Percentiles rank a stretch among this genome's conserved stretches.
Conservation (phyloP, 2,888 invertebrate genomes). For the Ditylenchus weischeri region DNA sequence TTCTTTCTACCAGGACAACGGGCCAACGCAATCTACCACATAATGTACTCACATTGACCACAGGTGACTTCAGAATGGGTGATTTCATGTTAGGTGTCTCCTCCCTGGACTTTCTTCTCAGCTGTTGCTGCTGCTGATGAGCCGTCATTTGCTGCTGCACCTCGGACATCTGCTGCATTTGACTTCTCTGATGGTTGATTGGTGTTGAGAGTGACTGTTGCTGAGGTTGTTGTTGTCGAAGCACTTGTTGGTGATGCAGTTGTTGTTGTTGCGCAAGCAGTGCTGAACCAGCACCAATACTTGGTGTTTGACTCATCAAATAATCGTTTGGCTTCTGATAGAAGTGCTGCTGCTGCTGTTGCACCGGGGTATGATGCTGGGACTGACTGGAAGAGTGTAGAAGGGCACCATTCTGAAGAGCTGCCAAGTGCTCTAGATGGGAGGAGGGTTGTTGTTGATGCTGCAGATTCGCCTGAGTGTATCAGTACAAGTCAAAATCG, state of each 20-base stretch:
- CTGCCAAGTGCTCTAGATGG: slow-evolving; percentile 7
- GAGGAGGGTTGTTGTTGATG: slow-evolving; percentile 7
- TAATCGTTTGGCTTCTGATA: slow-evolving; percentile 12
- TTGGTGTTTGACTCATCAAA: neutral
- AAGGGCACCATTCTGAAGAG: slow-evolving; percentile 8
- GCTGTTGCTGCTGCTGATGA: slow-evolving; percentile 22
- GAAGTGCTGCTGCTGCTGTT: slow-evolving; percentile 31
- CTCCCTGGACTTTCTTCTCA: neutral
- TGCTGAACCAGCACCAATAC: neutral
- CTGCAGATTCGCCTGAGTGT: slow-evolving; percentile 19
- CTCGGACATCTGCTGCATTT: slow-evolving; percentile 16
- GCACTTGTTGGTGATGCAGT: slow-evolving; percentile 8
- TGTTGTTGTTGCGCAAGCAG: neutral
- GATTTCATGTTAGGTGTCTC: neutral
- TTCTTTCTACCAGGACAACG: too few relatives aligned
- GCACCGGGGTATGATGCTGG: slow-evolving; percentile 22
- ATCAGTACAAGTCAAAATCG: too few relatives aligned
- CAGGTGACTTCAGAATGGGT: slow-evolving; percentile 1
- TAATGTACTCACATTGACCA: too few relatives aligned
- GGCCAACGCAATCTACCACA: too few relatives aligned
- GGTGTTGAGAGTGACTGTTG: slow-evolving; percentile 8
- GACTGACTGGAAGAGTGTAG: neutral
- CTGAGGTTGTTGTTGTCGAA: slow-evolving; percentile 12
- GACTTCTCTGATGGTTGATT: slow-evolving; percentile 3
- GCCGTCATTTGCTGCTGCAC: neutral